Percentiles rank a stretch among this genome's conserved stretches.
phyloP scores from a whole-genome alignment of 2,888 invertebrate genomes.

The Crocallis elinguaria region DNA sequence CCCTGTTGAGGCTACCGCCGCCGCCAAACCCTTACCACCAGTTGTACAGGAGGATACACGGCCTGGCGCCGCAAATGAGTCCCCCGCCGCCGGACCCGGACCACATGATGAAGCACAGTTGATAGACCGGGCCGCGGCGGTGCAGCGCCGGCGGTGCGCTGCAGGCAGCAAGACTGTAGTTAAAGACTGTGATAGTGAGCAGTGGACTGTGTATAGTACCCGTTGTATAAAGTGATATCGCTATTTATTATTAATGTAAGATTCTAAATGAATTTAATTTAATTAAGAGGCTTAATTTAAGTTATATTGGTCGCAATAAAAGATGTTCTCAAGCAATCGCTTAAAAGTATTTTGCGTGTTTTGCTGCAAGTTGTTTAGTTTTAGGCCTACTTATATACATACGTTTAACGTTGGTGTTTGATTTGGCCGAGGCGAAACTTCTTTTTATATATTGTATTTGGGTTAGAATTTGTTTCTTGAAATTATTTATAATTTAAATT shows the following conservation, averaged over 20 bases:
- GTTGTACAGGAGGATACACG: conserved; percentile 76
- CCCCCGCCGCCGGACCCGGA: conserved; percentile 64
- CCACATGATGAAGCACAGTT: conserved; percentile 83
- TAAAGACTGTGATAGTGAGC: conserved; percentile 71
- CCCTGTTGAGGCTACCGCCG: conserved; percentile 76
- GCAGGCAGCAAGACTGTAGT: conserved; percentile 32
- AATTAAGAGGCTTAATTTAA: conserved; percentile 74
- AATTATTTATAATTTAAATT: neutral
- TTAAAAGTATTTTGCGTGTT: conserved; percentile 12
- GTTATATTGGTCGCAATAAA: conserved; percentile 74
- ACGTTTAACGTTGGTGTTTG: neutral
- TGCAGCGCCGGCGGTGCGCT: neutral
- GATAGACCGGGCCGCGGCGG: conserved; percentile 54
- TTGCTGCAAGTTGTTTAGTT: neutral
- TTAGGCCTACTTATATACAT: conserved; percentile 19
- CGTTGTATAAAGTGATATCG: conserved; percentile 71
- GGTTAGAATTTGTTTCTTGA: neutral
- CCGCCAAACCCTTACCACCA: conserved; percentile 74
- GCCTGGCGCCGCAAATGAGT: conserved; percentile 62
- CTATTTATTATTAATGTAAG: conserved; percentile 81
- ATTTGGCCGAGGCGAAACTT: neutral
- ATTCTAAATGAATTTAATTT: conserved; percentile 67
- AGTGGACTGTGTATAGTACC: conserved; percentile 54
- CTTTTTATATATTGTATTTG: too few relatives aligned
- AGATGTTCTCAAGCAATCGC: conserved; percentile 46